Evolutionary conservation across 2,113 vertebrate species (phyloP).

Genomic region (Podarcis cretensis): DNA sequence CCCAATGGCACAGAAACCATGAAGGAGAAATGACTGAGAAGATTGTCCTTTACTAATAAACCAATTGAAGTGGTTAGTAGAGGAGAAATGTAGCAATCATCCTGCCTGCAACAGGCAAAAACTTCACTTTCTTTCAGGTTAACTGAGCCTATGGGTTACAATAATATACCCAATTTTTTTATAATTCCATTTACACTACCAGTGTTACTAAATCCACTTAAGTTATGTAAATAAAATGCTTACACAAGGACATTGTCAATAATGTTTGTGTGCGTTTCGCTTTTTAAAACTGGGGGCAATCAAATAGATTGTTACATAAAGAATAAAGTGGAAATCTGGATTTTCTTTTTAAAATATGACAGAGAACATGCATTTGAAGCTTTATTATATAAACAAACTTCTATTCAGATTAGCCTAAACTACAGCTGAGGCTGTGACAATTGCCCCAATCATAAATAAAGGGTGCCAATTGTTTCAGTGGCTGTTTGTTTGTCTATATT

Average conservation of each 20-base stretch:
- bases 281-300: neutral
- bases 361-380: too few relatives aligned
- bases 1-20: neutral
- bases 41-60: conserved; percentile 22
- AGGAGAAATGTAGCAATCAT: conserved; percentile 11
- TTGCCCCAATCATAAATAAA: neutral
- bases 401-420: neutral
- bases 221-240: conserved; percentile 56
- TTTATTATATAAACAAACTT: neutral
- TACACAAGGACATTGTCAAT: conserved; percentile 38
- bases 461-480: neutral
- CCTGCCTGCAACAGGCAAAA: neutral
- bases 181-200: neutral
- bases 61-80: conserved; percentile 10
- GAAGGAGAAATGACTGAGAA: conserved; percentile 44
- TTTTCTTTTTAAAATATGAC: too few relatives aligned
- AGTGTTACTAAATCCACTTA: neutral
- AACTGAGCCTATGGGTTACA: neutral
- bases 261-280: neutral
- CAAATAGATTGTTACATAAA: neutral
- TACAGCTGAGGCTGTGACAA: neutral
- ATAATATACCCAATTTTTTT: neutral
- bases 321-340: neutral
- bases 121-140: conserved; percentile 12
- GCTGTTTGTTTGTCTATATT: neutral